Evolutionary conservation across 2,888 invertebrate genomes (phyloP).

Genomic region (Andrena chrysosceles): DNA sequence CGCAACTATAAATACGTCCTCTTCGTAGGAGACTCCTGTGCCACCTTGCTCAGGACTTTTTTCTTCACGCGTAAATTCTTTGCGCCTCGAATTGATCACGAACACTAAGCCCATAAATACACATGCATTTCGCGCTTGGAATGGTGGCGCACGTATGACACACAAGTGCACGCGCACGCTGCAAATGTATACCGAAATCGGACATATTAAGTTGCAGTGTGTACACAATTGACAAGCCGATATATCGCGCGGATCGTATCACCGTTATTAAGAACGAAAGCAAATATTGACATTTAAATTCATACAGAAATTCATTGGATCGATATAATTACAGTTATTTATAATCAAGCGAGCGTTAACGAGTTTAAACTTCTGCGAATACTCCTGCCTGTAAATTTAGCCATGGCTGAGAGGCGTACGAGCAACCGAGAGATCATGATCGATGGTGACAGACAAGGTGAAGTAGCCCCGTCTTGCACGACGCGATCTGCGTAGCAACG

Average conservation of each 20-base stretch:
- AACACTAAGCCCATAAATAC: background rate
- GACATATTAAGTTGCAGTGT: slow-evolving; percentile 11
- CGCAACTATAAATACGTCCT: slow-evolving; percentile 67
- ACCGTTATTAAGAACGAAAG: background rate
- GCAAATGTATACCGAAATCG: background rate
- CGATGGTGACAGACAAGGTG: slow-evolving; percentile 6
- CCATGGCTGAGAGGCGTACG: background rate
- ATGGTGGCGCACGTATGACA: background rate
- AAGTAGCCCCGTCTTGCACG: slow-evolving; percentile 2
- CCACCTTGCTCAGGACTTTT: slow-evolving; percentile 27
- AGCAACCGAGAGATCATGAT: background rate
- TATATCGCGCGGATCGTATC: background rate
- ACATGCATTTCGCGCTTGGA: background rate
- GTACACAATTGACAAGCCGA: background rate
- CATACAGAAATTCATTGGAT: too few species aligned
- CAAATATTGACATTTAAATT: too few species aligned
- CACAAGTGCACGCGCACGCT: background rate
- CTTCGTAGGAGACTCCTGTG: slow-evolving; percentile 62
- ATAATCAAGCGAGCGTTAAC: too few species aligned
- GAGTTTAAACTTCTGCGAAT: too few species aligned
- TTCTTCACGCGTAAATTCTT: slow-evolving; percentile 39
- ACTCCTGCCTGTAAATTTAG: background rate
- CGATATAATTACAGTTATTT: too few species aligned
- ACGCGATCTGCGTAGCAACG: slow-evolving; percentile 4
- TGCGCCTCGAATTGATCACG: slow-evolving; percentile 7